A percentile compares a stretch with the other conserved stretches of the same genome.
These are phyloP conservation scores for Pardalotus punctatus DNA, from an alignment of 2,113 vertebrate genomes.

Conservation along the genomic window DNA sequence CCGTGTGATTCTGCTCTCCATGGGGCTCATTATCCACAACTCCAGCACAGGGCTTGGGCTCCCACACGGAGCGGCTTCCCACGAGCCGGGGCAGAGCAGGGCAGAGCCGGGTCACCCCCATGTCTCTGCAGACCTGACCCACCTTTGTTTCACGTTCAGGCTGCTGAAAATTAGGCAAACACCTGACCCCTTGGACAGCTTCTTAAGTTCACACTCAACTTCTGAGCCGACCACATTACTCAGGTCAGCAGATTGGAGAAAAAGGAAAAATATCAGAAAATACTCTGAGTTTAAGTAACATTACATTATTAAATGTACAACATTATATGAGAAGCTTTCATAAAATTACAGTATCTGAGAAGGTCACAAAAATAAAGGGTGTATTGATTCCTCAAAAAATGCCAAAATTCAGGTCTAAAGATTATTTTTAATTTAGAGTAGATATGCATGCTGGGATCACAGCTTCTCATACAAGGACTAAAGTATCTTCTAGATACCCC, in stretches of 20 bases:
- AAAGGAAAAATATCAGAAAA: background rate
- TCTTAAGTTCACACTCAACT: background rate
- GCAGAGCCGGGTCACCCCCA: accelerated
- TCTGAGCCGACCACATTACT: background rate
- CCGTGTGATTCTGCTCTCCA: accelerated
- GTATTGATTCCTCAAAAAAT: background rate
- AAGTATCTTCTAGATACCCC: background rate
- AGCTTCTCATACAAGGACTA: background rate
- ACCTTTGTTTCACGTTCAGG: background rate
- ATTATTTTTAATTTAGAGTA: background rate
- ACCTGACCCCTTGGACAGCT: background rate
- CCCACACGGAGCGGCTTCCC: accelerated
- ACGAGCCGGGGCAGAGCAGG: accelerated
- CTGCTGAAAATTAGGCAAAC: background rate
- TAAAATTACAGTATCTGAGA: background rate
- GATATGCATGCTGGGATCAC: background rate
- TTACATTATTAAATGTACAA: background rate
- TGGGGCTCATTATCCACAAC: background rate
- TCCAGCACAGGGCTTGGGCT: accelerated
- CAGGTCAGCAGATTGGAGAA: background rate
- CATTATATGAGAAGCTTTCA: background rate
- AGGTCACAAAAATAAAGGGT: background rate
- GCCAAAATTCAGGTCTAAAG: background rate
- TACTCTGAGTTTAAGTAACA: background rate
- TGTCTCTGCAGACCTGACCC: background rate